Base-by-base conservation (phyloP, 2,888 invertebrate species). In the Monopis laevigella region DNA sequence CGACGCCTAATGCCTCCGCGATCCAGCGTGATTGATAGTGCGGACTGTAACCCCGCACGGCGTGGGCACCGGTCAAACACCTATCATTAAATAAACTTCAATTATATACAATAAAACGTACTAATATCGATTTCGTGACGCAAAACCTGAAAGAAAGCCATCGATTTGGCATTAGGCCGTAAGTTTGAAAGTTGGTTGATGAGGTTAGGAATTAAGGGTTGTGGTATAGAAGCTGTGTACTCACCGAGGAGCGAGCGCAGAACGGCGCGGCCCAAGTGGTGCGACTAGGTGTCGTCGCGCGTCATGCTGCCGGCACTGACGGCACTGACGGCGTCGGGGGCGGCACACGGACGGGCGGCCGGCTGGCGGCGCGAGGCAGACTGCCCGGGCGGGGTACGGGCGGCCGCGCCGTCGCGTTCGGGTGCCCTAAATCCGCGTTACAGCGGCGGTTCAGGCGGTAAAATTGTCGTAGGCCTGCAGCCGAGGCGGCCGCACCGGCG, bases 371-470 rank as follows among this genome's bases (percentile, higher is more conserved):
- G 36, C 36, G 36, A 19, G 36, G 21, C 21, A 17, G 17, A 32
- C 32, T 32, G 32, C 36, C 21, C 27, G 39, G 39, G 16, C 10
- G 39, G 27, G 39, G 27, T n/a, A 16, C 14, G 39, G 24, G n/a
- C 39, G 39, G 27, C 39, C 27, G 38, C 38, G 27, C 39, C 39
- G 28, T 39, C 24, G 26, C 39, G 27, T 40, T 42, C 45, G 28
- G 38, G 57, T 74, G 77, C 70, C 77, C 77, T 77, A 75, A 65
- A 77, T 77, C 67, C 71, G 61, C 74, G 63, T 65, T 63, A 62
- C 60, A 61, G 54, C 54, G 70, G 61, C 46, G 27, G 36, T 19
- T 8, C 12, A 24, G 42, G 59, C 69, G 69, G 70, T 65, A 65
- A 72, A 71, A 74, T 65, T 66, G 71, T 65, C 66, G 68, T 62